phyloP scores from a whole-genome alignment of 2,113 vertebrate species.

The Casuarius casuarius region DNA sequence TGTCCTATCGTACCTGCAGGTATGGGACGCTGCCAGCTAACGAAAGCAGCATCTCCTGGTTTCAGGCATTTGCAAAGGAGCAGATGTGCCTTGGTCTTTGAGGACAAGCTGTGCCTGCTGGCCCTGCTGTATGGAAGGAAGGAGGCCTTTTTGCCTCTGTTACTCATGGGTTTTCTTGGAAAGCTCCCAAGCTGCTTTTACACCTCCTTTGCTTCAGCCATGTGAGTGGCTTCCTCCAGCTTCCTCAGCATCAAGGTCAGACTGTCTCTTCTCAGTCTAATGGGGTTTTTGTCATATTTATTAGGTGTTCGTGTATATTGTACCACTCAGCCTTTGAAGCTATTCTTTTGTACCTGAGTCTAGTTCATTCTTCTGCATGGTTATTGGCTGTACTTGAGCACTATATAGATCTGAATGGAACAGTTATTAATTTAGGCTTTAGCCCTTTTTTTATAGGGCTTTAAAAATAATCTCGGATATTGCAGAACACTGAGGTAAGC shows the following conservation, averaged over 20 bases:
- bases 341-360: background rate
- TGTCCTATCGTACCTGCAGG: background rate
- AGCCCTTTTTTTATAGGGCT: background rate
- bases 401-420: background rate
- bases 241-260: background rate
- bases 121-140: no score
- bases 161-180: background rate
- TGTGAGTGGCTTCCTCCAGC: background rate
- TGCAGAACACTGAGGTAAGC: background rate
- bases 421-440: slow-evolving; percentile 19
- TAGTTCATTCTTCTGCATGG: background rate
- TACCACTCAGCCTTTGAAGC: slow-evolving; percentile 14
- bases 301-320: background rate
- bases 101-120: background rate
- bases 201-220: background rate
- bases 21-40: background rate
- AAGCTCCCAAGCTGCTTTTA: background rate
- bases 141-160: background rate
- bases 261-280: background rate
- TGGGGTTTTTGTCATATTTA: slow-evolving; percentile 7
- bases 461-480: background rate
- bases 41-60: background rate
- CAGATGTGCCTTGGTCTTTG: background rate
- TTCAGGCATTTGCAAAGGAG: background rate
- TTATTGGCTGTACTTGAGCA: background rate